A percentile compares a stretch with the other conserved stretches of the same genome.
Conservation (phyloP, 2,888 invertebrate species). For the Habrosyne pyritoides region DNA sequence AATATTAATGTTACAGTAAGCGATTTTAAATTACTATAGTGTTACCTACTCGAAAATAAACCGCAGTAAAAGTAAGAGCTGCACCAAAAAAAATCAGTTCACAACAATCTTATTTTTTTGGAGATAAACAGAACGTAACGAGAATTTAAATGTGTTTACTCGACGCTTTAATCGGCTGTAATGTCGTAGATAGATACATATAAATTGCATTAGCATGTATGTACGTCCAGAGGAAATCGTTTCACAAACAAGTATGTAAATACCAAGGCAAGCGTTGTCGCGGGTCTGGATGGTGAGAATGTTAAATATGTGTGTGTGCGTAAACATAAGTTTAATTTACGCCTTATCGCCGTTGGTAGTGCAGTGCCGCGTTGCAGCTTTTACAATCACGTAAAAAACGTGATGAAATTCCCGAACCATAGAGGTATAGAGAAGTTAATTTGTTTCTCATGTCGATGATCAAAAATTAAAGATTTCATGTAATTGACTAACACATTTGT, state of each 20-base stretch:
- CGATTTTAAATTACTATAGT: no score
- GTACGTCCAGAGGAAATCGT: slow-evolving; percentile 67
- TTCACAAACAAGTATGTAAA: slow-evolving; percentile 77
- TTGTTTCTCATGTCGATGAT: no score
- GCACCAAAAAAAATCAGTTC: no score
- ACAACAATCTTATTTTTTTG: slow-evolving; percentile 12
- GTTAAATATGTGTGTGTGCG: slow-evolving; percentile 76
- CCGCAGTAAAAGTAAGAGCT: no score
- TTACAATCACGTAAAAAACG: background rate
- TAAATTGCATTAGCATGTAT: slow-evolving; percentile 62
- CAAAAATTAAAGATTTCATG: no score
- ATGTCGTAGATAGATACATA: slow-evolving; percentile 27
- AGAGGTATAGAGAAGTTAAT: background rate
- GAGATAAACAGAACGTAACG: slow-evolving; percentile 20
- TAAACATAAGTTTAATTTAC: slow-evolving; percentile 79
- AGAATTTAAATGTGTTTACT: slow-evolving; percentile 9
- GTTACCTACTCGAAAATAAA: no score
- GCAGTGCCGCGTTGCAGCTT: background rate
- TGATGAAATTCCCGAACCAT: background rate
- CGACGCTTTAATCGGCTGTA: slow-evolving; percentile 3
- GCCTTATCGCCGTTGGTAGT: slow-evolving; percentile 63
- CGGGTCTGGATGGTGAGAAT: slow-evolving; percentile 66
- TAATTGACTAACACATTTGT: background rate
- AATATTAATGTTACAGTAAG: no score
- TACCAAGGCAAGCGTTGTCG: slow-evolving; percentile 63